These are phyloP conservation scores for Papilio aristodemus DNA, from an alignment of 1,140 invertebrate genomes.

Conservation along the genomic window DNA sequence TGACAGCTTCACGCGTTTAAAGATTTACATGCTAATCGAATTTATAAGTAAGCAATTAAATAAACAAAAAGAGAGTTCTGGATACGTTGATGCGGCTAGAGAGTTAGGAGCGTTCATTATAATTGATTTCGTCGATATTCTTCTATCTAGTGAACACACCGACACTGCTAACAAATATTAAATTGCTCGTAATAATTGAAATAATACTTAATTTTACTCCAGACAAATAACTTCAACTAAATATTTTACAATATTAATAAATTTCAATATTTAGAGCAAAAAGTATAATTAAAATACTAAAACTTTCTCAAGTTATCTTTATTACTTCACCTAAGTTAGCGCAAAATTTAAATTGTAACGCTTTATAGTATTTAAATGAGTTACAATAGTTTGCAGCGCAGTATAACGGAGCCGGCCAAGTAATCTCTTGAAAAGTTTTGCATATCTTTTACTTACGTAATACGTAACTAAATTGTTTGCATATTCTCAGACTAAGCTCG, in stretches of 20 bases:
- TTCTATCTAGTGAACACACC: too few species aligned
- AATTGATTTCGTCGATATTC: too few species aligned
- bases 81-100: not conserved
- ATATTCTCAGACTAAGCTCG: not conserved
- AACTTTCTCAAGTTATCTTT: conserved; percentile 6
- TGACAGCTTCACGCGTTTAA: conserved; percentile 1
- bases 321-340: not conserved
- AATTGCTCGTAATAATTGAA: not conserved
- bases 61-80: not conserved
- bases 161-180: too few species aligned
- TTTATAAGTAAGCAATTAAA: not conserved
- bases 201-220: not conserved
- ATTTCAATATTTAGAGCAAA: not conserved
- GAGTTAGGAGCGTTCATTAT: too few species aligned
- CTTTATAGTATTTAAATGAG: conserved; percentile 20
- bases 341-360: not conserved
- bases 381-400: not conserved
- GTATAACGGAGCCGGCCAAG: not conserved
- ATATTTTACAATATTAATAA: conserved; percentile 3
- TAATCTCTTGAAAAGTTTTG: conserved; percentile 15
- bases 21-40: not conserved
- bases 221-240: not conserved
- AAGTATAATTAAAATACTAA: not conserved
- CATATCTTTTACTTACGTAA: not conserved
- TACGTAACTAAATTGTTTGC: conserved; percentile 7